Conservation (phyloP, 2,888 invertebrate species). For the Pachycephus smyrnensis region DNA sequence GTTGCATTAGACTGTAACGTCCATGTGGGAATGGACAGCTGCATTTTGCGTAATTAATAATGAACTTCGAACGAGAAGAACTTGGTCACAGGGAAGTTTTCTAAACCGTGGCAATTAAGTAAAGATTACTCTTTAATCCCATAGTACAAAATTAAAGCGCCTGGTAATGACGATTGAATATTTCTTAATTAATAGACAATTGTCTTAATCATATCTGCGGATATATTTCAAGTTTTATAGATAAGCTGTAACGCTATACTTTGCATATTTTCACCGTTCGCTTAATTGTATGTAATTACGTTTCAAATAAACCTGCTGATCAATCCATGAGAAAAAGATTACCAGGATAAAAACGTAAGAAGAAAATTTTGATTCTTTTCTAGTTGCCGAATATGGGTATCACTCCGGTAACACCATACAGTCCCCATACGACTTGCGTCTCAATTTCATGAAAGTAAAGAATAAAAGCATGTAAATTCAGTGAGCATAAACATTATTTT, state of each 20-base stretch:
- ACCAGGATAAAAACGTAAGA: too few species aligned
- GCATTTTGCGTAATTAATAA: constrained; percentile 5
- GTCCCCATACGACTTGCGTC: too few species aligned
- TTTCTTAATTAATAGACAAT: not conserved
- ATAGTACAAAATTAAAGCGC: not conserved
- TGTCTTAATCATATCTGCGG: not conserved
- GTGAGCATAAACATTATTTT: constrained; percentile 21
- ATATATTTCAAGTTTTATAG: not conserved
- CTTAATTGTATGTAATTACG: not conserved
- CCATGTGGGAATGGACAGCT: not conserved
- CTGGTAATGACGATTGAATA: not conserved
- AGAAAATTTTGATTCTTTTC: too few species aligned
- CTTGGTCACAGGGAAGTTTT: not conserved
- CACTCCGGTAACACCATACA: too few species aligned
- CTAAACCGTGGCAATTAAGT: not conserved
- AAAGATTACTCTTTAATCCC: not conserved
- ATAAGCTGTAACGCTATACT: not conserved
- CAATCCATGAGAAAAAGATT: not conserved
- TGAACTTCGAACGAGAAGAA: not conserved
- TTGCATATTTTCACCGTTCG: not conserved
- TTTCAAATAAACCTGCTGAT: too few species aligned
- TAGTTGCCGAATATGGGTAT: too few species aligned
- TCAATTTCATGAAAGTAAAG: not conserved
- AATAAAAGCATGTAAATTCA: constrained; percentile 23
- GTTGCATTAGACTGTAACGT: not conserved